These are phyloP conservation scores for Fistularia commersonii DNA, from an alignment of 2,797 vertebrate species.

Conservation along the genomic window DNA sequence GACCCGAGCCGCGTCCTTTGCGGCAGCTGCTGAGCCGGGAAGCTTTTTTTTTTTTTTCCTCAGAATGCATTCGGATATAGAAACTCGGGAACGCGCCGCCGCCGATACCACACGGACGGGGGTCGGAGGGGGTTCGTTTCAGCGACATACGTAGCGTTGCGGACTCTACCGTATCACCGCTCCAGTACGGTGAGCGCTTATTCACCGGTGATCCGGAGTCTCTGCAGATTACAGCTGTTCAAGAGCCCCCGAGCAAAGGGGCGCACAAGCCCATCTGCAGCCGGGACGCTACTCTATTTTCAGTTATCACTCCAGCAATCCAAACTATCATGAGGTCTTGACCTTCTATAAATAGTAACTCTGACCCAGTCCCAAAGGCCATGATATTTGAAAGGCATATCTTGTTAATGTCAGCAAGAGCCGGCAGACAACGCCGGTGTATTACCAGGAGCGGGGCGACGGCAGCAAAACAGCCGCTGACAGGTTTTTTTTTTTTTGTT, in stretches of 20 bases:
- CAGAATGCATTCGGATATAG: too few relatives aligned
- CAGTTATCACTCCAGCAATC: slow-evolving; percentile 51
- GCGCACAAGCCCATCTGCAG: slow-evolving; percentile 47
- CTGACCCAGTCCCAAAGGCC: slow-evolving; percentile 79
- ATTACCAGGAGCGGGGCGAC: slow-evolving; percentile 36
- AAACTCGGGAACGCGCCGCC: too few relatives aligned
- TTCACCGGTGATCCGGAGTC: slow-evolving; percentile 28
- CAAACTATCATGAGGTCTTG: slow-evolving; percentile 62
- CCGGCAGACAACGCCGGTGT: slow-evolving; percentile 53
- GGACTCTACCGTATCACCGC: not conserved
- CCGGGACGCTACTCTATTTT: slow-evolving; percentile 51
- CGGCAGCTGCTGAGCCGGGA: too few relatives aligned
- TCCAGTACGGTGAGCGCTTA: slow-evolving; percentile 16
- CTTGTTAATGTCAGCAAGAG: slow-evolving; percentile 73
- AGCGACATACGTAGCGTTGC: too few relatives aligned
- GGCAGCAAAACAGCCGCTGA: too few relatives aligned
- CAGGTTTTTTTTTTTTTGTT: too few relatives aligned
- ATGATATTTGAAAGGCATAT: slow-evolving; percentile 82
- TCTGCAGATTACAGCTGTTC: slow-evolving; percentile 49
- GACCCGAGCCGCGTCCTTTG: too few relatives aligned
- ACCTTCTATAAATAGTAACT: slow-evolving; percentile 74
- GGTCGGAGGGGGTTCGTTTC: too few relatives aligned
- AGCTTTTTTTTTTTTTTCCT: too few relatives aligned
- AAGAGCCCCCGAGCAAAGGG: slow-evolving; percentile 32
- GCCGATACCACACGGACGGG: too few relatives aligned